Evolutionary conservation across 2,113 vertebrate genomes (phyloP).

Genomic region (Prunella himalayana): DNA sequence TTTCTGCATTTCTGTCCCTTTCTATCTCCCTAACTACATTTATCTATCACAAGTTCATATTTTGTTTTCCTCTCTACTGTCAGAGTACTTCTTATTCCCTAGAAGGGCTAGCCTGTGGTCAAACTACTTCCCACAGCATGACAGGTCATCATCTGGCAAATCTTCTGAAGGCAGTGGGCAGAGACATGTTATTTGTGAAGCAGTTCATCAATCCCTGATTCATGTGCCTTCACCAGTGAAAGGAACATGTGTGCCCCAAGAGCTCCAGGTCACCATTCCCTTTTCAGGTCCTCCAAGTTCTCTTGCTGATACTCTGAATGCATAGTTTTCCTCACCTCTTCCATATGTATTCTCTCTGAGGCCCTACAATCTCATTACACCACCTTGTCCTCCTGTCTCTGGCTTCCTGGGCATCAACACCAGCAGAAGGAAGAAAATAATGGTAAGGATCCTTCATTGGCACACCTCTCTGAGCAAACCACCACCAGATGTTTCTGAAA

Average conservation of each 20-base stretch:
- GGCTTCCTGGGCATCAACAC: neutral
- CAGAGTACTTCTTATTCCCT: neutral
- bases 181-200: neutral
- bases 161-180: neutral
- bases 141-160: neutral
- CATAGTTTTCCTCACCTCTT: neutral
- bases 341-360: neutral
- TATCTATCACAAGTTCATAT: neutral
- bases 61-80: neutral
- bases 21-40: neutral
- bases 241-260: neutral
- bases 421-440: neutral
- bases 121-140: neutral
- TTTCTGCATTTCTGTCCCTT: neutral
- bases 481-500: neutral
- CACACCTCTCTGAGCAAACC: neutral
- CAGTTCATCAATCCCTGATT: neutral
- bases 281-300: neutral
- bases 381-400: neutral
- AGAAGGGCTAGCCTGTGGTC: neutral
- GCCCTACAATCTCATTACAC: neutral
- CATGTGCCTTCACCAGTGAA: neutral
- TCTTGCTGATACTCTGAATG: neutral
- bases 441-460: rapidly evolving
- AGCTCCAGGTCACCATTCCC: neutral